Percentiles rank a stretch among this genome's conserved stretches.
These are phyloP conservation scores for Drosophila setosimentum DNA, from an alignment of 2,888 invertebrate genomes.

Conservation along the genomic window DNA sequence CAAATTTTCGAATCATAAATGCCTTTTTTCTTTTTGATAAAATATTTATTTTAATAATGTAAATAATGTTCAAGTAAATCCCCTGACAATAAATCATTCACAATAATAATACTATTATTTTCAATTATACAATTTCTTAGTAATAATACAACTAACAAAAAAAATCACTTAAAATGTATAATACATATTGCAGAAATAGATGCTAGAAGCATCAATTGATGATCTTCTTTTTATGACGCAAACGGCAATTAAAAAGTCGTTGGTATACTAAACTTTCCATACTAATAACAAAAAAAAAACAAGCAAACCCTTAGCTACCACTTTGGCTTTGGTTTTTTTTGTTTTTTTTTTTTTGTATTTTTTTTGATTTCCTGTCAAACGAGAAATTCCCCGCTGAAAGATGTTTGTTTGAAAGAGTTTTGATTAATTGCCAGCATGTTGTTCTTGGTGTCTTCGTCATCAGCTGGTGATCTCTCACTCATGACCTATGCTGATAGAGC, in stretches of 20 bases:
- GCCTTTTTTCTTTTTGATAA: neutral
- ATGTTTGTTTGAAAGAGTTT: conserved; percentile 11
- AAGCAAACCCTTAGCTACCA: neutral
- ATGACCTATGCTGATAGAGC: conserved; percentile 16
- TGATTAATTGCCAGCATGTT: neutral
- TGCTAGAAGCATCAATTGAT: conserved; percentile 22
- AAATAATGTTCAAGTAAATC: neutral
- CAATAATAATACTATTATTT: too few relatives aligned
- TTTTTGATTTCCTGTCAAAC: conserved; percentile 27
- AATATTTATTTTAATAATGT: neutral
- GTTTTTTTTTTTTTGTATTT: neutral
- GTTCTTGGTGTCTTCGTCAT: neutral
- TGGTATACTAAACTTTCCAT: neutral
- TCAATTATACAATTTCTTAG: neutral
- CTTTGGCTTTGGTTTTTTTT: conserved; percentile 1
- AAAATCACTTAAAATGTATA: conserved; percentile 1
- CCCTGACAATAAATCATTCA: neutral
- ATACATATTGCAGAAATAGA: neutral
- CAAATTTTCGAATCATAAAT: neutral
- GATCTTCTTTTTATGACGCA: conserved; percentile 3
- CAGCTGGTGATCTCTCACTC: neutral
- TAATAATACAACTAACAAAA: neutral
- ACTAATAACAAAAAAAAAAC: neutral
- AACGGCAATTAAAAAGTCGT: neutral
- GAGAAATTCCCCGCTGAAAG: conserved; percentile 36